Percentiles rank a stretch among this genome's conserved stretches.
These are phyloP conservation scores for Drosophila infuscata DNA, from an alignment of 2,888 invertebrate genomes.

Conservation along the genomic window DNA sequence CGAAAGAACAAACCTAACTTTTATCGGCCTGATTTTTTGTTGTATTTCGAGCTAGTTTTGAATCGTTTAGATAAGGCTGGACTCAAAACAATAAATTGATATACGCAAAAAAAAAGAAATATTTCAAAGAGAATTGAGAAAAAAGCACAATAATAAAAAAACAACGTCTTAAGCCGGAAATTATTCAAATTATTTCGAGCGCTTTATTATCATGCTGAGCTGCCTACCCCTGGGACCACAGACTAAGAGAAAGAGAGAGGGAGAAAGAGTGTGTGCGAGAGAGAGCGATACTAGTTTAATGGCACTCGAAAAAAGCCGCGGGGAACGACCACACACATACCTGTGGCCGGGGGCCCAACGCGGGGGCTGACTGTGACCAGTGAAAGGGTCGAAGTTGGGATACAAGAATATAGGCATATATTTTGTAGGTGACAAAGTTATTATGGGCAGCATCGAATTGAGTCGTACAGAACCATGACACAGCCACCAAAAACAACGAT, in stretches of 20 bases:
- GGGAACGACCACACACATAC: slow-evolving; percentile 67
- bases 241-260: neutral
- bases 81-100: slow-evolving; percentile 4
- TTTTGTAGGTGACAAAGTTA: slow-evolving; percentile 84
- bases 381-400: slow-evolving; percentile 54
- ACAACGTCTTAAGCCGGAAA: slow-evolving; percentile 25
- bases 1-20: neutral
- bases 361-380: slow-evolving; percentile 64
- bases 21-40: neutral
- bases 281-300: slow-evolving; percentile 65
- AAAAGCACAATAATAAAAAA: slow-evolving; percentile 3
- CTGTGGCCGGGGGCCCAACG: slow-evolving; percentile 23
- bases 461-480: slow-evolving; percentile 15
- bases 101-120: slow-evolving; percentile 18
- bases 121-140: neutral
- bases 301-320: slow-evolving; percentile 63
- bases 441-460: slow-evolving; percentile 58
- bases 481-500: slow-evolving; percentile 48
- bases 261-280: neutral
- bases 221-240: slow-evolving; percentile 35
- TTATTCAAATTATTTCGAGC: slow-evolving; percentile 73
- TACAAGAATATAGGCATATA: slow-evolving; percentile 69
- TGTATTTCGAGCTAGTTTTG: neutral
- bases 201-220: slow-evolving; percentile 75
- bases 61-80: slow-evolving; percentile 6